These are phyloP conservation scores for Microchrysa polita DNA, from an alignment of 2,888 invertebrate species.

Conservation along the genomic window DNA sequence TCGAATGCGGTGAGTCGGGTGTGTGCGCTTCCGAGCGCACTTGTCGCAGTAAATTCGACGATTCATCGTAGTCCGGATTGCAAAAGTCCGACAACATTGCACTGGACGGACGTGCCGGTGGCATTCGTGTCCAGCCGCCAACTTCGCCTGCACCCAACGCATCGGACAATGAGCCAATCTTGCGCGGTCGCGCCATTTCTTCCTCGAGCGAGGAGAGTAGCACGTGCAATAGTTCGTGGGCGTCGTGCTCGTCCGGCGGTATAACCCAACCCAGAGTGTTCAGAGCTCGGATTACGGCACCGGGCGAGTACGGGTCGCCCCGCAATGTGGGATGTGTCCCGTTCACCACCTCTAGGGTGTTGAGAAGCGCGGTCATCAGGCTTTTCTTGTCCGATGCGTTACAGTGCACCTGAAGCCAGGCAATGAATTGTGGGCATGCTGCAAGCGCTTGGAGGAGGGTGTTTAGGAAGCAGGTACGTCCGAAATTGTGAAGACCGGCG, in stretches of 20 bases:
- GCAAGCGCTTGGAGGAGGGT: constrained; percentile 90
- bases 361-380: constrained; percentile 77
- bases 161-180: constrained; percentile 77
- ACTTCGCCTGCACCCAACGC: constrained; percentile 70
- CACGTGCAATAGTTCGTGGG: constrained; percentile 91
- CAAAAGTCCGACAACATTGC: constrained; percentile 64
- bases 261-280: constrained; percentile 84
- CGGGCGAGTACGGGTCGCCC: constrained; percentile 69
- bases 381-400: constrained; percentile 74
- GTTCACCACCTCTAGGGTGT: constrained; percentile 79
- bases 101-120: constrained; percentile 68
- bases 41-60: constrained; percentile 60
- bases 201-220: constrained; percentile 90
- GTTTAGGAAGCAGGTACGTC: constrained; percentile 93
- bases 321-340: constrained; percentile 76
- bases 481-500: constrained; percentile 88
- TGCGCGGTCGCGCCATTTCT: constrained; percentile 69
- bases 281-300: constrained; percentile 78
- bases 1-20: constrained; percentile 64
- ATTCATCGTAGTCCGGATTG: constrained; percentile 63
- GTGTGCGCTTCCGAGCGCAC: constrained; percentile 64
- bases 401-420: constrained; percentile 77
- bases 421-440: constrained; percentile 83
- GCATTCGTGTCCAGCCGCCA: constrained; percentile 65
- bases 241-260: constrained; percentile 90